Conservation (phyloP, 2,888 invertebrate genomes). For the Chrysolina haemoptera region DNA sequence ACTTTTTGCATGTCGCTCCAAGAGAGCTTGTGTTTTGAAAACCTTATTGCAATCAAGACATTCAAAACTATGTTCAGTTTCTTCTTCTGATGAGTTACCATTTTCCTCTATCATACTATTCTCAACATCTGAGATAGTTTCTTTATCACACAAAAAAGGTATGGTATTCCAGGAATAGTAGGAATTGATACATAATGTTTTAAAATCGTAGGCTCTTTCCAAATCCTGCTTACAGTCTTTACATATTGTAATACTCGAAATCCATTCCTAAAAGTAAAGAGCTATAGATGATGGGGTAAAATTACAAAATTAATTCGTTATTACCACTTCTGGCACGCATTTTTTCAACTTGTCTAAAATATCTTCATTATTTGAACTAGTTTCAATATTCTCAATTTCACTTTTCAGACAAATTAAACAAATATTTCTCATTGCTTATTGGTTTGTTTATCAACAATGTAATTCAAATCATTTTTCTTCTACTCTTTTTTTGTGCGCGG, state of each 20-base stretch:
- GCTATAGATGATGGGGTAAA: constrained; percentile 17
- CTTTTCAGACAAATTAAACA: constrained; percentile 54
- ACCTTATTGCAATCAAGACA: constrained; percentile 55
- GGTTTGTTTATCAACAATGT: background rate
- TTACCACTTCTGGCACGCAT: constrained; percentile 63
- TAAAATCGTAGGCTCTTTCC: constrained; percentile 58
- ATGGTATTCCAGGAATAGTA: constrained; percentile 43
- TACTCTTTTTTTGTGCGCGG: too few relatives aligned
- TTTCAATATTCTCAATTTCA: constrained; percentile 47
- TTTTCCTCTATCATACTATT: constrained; percentile 24
- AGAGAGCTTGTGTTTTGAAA: constrained; percentile 47
- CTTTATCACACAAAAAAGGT: constrained; percentile 7
- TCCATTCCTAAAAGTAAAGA: constrained; percentile 55
- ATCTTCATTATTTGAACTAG: constrained; percentile 37
- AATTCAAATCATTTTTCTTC: too few relatives aligned
- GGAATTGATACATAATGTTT: constrained; percentile 59
- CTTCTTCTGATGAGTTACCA: constrained; percentile 27
- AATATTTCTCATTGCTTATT: constrained; percentile 43
- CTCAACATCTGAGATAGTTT: constrained; percentile 28
- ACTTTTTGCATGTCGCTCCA: constrained; percentile 40
- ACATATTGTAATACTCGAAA: constrained; percentile 55
- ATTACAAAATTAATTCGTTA: constrained; percentile 6
- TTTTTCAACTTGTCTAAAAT: constrained; percentile 54
- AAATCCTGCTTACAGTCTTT: constrained; percentile 55
- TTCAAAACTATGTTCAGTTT: constrained; percentile 26